Conservation (phyloP, 2,113 vertebrate genomes). For the Ifrita kowaldi region DNA sequence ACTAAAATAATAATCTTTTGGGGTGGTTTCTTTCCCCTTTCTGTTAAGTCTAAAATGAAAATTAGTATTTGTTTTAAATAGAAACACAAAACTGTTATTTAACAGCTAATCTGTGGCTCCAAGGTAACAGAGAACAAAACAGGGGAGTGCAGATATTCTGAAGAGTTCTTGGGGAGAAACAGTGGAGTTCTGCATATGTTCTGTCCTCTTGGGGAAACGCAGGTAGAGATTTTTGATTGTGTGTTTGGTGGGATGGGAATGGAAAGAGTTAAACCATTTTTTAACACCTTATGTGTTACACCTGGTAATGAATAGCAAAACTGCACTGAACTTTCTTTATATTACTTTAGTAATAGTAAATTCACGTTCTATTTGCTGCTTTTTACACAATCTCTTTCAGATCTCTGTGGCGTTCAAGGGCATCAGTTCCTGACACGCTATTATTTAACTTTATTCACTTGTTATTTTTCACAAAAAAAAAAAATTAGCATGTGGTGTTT, state of each 20-base stretch:
- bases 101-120: background rate
- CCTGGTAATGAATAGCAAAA: background rate
- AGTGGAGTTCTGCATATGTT: background rate
- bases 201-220: rapidly evolving
- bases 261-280: background rate
- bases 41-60: background rate
- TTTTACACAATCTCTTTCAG: background rate
- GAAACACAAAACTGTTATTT: background rate
- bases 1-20: background rate
- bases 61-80: background rate
- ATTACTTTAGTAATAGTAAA: background rate
- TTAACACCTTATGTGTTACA: background rate
- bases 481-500: background rate
- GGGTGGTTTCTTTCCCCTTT: background rate
- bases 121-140: background rate
- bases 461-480: background rate
- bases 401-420: background rate
- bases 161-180: background rate
- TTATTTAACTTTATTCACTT: background rate
- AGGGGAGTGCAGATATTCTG: background rate
- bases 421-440: background rate
- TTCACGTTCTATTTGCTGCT: background rate
- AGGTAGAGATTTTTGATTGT: background rate
- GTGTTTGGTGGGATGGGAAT: background rate
- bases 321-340: background rate